Conservation (phyloP, 2,113 vertebrate species). For the Taxidea taxus region DNA sequence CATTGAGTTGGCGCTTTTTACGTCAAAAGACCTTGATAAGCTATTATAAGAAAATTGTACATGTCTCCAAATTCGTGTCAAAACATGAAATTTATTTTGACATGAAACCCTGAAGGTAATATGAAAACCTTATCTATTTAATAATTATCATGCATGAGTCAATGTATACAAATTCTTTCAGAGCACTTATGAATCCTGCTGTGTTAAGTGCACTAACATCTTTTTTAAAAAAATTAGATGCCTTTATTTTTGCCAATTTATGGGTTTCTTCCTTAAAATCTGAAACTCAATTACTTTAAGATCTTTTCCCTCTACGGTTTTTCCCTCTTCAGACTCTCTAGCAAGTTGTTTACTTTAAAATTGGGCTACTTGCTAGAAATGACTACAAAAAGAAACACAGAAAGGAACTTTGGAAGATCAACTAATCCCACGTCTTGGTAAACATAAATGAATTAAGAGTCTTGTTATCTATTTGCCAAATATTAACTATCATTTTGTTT, state of each 20-base stretch:
- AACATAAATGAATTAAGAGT: neutral
- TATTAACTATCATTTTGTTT: neutral
- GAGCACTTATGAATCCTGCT: neutral
- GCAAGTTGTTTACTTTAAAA: neutral
- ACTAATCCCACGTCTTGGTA: neutral
- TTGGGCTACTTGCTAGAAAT: neutral
- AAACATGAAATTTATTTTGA: neutral
- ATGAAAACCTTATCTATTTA: neutral
- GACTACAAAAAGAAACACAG: neutral
- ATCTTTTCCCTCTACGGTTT: neutral
- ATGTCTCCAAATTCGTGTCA: neutral
- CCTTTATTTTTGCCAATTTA: neutral
- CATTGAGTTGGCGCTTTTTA: neutral
- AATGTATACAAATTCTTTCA: neutral
- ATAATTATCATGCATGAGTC: neutral
- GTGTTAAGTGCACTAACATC: neutral
- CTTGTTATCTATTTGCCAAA: neutral
- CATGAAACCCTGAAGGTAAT: neutral
- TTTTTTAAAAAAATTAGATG: neutral
- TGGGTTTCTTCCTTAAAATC: neutral
- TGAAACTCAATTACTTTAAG: neutral
- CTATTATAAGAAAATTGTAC: neutral
- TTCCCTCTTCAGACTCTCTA: neutral
- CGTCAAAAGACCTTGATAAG: neutral
- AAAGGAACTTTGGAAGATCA: neutral